Percentiles rank a stretch among this genome's conserved stretches.
Evolutionary conservation across 2,113 vertebrate species (phyloP).

Genomic region (Calyptommatus sinebrachiatus): DNA sequence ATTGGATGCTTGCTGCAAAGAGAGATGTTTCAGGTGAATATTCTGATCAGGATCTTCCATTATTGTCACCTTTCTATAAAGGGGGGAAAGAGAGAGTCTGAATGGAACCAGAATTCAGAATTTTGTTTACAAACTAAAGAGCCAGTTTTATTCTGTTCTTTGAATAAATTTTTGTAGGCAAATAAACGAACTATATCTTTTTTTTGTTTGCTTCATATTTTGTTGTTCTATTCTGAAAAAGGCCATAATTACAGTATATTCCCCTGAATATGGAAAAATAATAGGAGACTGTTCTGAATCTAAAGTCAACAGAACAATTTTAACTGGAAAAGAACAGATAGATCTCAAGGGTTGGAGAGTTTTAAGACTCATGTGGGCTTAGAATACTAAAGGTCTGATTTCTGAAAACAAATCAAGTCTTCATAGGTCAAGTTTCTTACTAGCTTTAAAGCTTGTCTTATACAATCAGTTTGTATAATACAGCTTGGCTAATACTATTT

Average conservation of each 20-base stretch:
- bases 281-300: not conserved
- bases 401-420: not conserved
- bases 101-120: not conserved
- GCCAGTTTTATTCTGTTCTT: not conserved
- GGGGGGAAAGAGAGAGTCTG: not conserved
- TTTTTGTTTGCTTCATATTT: not conserved
- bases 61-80: slow-evolving; percentile 85
- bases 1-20: slow-evolving; percentile 85
- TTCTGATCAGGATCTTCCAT: slow-evolving; percentile 94
- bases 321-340: not conserved
- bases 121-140: not conserved
- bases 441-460: slow-evolving; percentile 1
- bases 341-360: not conserved
- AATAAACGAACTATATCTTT: not conserved
- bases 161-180: not conserved
- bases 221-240: not conserved
- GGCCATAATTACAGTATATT: not conserved
- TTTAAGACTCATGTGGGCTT: not conserved
- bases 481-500: slow-evolving; percentile 16
- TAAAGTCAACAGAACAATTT: not conserved
- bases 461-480: not conserved
- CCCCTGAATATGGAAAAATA: not conserved
- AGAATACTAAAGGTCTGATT: not conserved
- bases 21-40: slow-evolving; percentile 93
- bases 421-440: not conserved